Conservation (phyloP, 2,113 vertebrate species). For the Poeciliopsis occidentalis region DNA sequence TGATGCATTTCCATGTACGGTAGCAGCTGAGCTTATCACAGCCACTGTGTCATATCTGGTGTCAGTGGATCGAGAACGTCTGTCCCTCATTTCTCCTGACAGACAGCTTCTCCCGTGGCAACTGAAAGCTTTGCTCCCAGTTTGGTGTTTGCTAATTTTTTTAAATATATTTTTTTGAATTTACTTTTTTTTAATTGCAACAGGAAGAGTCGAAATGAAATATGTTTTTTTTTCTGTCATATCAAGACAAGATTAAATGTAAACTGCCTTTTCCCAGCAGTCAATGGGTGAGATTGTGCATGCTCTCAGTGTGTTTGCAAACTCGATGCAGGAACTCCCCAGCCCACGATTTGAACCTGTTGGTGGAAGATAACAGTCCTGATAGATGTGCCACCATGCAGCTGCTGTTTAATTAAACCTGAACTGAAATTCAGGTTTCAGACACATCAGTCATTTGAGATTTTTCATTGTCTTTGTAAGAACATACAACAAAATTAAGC, state of each 20-base stretch:
- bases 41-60: constrained; percentile 19
- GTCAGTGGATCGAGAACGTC: constrained; percentile 10
- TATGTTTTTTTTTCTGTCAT: background rate
- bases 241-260: background rate
- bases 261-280: background rate
- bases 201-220: background rate
- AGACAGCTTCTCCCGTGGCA: background rate
- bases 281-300: no score
- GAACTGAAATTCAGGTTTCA: background rate
- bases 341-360: background rate
- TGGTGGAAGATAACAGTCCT: background rate
- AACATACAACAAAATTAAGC: no score
- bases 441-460: background rate
- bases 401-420: background rate
- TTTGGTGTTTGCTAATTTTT: constrained; percentile 8
- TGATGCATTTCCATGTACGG: constrained; percentile 35
- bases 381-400: no score
- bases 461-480: no score
- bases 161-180: background rate
- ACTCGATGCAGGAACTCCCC: no score
- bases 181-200: constrained; percentile 2
- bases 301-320: no score
- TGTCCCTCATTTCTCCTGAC: background rate
- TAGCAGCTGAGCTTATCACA: constrained; percentile 16
- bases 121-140: background rate